A percentile compares a stretch with the other conserved stretches of the same genome.
These are phyloP conservation scores for Loripinus fragilis DNA, from an alignment of 2,888 invertebrate species.

Conservation along the genomic window DNA sequence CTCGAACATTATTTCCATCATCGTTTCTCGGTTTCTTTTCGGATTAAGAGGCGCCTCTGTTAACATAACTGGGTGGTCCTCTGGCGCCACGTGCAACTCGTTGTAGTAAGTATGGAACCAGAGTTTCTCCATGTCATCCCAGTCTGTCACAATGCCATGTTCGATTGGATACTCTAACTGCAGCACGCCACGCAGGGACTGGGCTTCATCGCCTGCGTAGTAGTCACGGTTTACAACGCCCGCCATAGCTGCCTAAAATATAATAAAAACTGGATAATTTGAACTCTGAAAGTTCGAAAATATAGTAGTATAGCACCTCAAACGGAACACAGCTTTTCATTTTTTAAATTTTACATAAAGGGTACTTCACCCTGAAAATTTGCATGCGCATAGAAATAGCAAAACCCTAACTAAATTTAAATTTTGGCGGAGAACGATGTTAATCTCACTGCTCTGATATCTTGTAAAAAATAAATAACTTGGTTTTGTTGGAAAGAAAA, in stretches of 20 bases:
- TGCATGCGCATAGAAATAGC: too few species aligned
- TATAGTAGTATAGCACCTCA: too few species aligned
- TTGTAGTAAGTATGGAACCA: conserved; percentile 38
- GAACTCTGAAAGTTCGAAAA: too few species aligned
- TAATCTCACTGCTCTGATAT: too few species aligned
- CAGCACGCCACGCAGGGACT: conserved; percentile 24
- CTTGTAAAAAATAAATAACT: too few species aligned
- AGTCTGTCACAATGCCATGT: conserved; percentile 41
- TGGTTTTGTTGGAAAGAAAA: too few species aligned
- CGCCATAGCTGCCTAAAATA: conserved; percentile 37
- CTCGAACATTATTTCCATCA: conserved; percentile 60
- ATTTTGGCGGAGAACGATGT: too few species aligned
- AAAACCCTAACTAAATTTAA: too few species aligned
- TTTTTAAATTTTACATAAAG: too few species aligned
- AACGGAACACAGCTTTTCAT: too few species aligned
- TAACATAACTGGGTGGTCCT: conserved; percentile 27
- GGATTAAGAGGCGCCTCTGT: conserved; percentile 42
- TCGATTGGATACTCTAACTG: conserved; percentile 33
- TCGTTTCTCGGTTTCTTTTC: conserved; percentile 42
- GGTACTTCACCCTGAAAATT: too few species aligned
- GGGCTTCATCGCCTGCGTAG: conserved; percentile 38
- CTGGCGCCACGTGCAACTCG: conserved; percentile 32
- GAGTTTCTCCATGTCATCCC: conserved; percentile 44
- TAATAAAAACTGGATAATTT: too few species aligned
- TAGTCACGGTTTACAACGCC: conserved; percentile 31